Conservation (phyloP, 2,888 invertebrate species). For the Tinea semifulvella region DNA sequence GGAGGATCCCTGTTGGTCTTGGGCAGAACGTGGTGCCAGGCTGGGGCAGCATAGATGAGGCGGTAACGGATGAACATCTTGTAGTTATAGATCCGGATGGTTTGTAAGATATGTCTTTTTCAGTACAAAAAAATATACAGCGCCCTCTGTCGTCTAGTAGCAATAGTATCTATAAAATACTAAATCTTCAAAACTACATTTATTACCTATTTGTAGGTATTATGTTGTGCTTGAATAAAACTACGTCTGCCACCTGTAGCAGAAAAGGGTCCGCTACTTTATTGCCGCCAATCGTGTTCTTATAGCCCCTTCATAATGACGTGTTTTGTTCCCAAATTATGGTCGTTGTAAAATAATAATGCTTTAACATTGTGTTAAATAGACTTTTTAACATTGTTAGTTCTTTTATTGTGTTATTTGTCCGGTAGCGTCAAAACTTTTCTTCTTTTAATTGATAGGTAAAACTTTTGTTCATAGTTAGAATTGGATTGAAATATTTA, state of each 20-base stretch:
- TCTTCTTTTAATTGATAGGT: no score
- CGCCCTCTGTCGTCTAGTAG: conserved; percentile 1
- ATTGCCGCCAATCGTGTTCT: conserved; percentile 55
- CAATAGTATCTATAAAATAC: neutral
- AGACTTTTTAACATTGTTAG: neutral
- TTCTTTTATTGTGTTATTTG: conserved; percentile 10
- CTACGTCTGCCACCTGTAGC: neutral
- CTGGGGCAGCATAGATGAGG: no score
- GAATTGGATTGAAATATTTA: no score
- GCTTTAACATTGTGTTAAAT: conserved; percentile 1
- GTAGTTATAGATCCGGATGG: no score
- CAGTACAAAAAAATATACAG: no score
- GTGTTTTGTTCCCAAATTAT: conserved; percentile 19
- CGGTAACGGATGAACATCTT: no score
- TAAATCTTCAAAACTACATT: neutral
- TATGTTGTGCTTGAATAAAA: neutral
- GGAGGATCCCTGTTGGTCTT: no score
- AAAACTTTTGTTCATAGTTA: no score
- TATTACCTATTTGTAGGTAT: neutral
- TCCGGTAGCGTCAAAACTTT: no score
- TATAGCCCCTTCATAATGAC: conserved; percentile 64
- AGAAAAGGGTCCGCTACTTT: conserved; percentile 48
- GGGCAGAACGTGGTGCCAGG: no score
- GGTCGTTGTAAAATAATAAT: conserved; percentile 2
- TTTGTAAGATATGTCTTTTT: no score